Base-by-base conservation (phyloP, 2,797 vertebrate species). In the Ctenochaetus hawaiiensis region DNA sequence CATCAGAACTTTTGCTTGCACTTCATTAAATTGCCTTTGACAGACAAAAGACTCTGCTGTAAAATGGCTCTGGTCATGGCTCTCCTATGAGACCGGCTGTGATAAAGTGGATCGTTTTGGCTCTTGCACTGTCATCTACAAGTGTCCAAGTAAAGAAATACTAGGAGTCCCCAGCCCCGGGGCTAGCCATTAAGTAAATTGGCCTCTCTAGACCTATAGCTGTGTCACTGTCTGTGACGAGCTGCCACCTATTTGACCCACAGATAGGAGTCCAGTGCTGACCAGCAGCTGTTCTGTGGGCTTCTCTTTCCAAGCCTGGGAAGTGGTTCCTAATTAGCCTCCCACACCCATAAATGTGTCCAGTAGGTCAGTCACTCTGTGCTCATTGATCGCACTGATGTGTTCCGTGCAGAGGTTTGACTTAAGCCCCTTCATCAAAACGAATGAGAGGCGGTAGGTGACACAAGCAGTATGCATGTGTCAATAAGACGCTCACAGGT, bases 261-360 rank as follows among this genome's bases (percentile, higher is more conserved):
- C 51, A 86, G 89, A 93, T 71, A 87, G 87, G 90, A 94, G 93
- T 94, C 93, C 92, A 92, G 92, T 91, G 91, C 92, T 95, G 94
- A 94, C 94, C 95, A 94, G 93, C 94, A 96, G 94, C 94, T 96
- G 95, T 92, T 95, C 90, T 67, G 84, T 86, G 85, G 90, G 82
- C 89, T 93, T 93, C 90, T 91, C 92, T 92, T 88, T 89, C 87
- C 85, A 88, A 91, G 94, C 94, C 94, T 96, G 95, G 94, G 95
- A 96, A 96, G 93, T 92, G 87, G 83, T 77, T 90, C 86, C 93
- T 96, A 95, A 96, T 96, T 95, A 95, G 94, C 94, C 95, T 96
- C 95, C 94, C 95, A 95, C 95, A 95, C 94, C 94, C 93, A 95
- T 96, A 95, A 96, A 96, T 90, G 92, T 93, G 92, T 95, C 92